phyloP scores from a whole-genome alignment of 2,113 vertebrate species.

The Fregetta grallaria region DNA sequence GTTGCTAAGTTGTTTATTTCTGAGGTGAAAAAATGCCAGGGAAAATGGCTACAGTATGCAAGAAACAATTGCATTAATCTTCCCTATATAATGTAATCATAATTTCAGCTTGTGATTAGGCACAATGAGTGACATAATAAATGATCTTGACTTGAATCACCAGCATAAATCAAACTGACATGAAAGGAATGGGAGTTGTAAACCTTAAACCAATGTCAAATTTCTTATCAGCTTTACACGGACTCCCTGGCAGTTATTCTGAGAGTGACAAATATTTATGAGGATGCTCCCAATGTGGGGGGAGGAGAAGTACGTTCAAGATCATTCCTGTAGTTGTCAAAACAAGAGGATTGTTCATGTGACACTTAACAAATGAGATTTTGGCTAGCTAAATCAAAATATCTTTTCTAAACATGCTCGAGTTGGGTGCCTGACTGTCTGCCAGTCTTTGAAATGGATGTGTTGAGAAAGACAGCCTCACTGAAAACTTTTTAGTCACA shows the following conservation, averaged over 20 bases:
- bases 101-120: slow-evolving; percentile 43
- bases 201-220: slow-evolving; percentile 34
- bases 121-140: slow-evolving; percentile 25
- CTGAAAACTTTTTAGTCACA: slow-evolving; percentile 28
- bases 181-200: slow-evolving; percentile 21
- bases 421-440: slow-evolving; percentile 64
- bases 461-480: background rate
- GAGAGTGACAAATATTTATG: slow-evolving; percentile 15
- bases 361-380: slow-evolving; percentile 42
- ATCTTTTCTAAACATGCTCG: slow-evolving; percentile 55
- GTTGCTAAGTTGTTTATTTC: slow-evolving; percentile 37
- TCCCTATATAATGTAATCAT: slow-evolving; percentile 42
- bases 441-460: slow-evolving; percentile 32
- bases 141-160: background rate
- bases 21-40: background rate
- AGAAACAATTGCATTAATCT: background rate
- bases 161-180: slow-evolving; percentile 34
- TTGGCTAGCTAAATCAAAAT: slow-evolving; percentile 33
- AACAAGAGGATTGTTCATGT: slow-evolving; percentile 41
- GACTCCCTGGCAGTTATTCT: slow-evolving; percentile 5
- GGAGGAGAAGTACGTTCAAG: slow-evolving; percentile 15
- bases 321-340: slow-evolving; percentile 49
- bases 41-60: background rate
- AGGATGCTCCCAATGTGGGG: background rate
- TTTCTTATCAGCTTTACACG: slow-evolving; percentile 50